Conservation (phyloP, 1,140 invertebrate species). For the Lordiphosa clarofinis region DNA sequence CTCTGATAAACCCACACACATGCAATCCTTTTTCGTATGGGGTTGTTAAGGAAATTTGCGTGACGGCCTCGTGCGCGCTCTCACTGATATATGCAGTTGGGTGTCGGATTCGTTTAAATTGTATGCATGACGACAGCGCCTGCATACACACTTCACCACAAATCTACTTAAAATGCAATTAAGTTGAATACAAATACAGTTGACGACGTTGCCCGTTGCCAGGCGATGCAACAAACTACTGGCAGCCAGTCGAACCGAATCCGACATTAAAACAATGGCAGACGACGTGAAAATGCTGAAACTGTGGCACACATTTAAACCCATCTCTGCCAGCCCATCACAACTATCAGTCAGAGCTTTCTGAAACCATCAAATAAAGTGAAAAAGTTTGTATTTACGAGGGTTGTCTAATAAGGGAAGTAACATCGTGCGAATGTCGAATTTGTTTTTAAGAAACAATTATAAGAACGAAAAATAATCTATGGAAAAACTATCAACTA, state of each 20-base stretch:
- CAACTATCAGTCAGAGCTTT: neutral
- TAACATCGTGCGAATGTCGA: too few species aligned
- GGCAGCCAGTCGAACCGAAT: constrained; percentile 18
- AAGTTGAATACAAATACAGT: constrained; percentile 72
- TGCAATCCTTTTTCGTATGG: neutral
- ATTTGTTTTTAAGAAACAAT: too few species aligned
- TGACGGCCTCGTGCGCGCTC: neutral
- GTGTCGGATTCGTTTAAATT: neutral
- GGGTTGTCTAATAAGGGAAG: too few species aligned
- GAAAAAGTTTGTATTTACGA: too few species aligned
- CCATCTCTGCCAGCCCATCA: neutral
- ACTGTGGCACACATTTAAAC: constrained; percentile 14
- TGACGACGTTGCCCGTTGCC: constrained; percentile 31
- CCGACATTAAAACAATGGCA: constrained; percentile 59
- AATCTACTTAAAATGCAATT: constrained; percentile 77
- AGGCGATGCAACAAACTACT: constrained; percentile 15
- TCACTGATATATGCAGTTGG: neutral
- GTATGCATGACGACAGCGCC: constrained; percentile 15
- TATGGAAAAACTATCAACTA: too few species aligned
- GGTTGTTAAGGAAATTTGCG: constrained; percentile 14
- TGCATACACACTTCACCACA: constrained; percentile 49
- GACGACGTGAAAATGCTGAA: constrained; percentile 24
- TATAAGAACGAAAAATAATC: too few species aligned
- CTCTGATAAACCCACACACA: neutral
- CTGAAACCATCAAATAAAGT: too few species aligned